These are phyloP conservation scores for Dinothrombium tinctorium DNA, from an alignment of 1,140 invertebrate species.

Conservation along the genomic window DNA sequence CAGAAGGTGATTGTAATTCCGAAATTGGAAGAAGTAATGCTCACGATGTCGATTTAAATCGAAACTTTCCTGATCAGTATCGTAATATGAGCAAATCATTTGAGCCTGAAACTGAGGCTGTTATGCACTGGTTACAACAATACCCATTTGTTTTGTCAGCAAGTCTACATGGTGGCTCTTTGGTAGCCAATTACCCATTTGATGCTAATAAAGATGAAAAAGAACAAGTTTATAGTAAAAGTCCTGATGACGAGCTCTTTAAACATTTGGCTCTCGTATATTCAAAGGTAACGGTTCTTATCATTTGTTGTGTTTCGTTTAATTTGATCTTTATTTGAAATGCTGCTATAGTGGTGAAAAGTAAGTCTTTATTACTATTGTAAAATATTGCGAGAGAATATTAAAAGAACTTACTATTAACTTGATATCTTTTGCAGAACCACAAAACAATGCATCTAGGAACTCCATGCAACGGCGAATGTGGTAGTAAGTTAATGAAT, in stretches of 20 bases:
- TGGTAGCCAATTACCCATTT: slow-evolving; percentile 76
- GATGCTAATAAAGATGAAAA: slow-evolving; percentile 36
- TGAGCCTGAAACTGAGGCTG: slow-evolving; percentile 63
- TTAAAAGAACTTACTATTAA: slow-evolving; percentile 9
- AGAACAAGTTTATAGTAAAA: slow-evolving; percentile 22
- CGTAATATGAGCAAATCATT: slow-evolving; percentile 33
- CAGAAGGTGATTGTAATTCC: slow-evolving; percentile 37
- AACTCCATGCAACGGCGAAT: slow-evolving; percentile 32
- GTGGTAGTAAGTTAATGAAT: slow-evolving; percentile 16
- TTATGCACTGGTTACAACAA: slow-evolving; percentile 68
- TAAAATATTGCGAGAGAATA: too few species aligned
- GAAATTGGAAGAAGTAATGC: slow-evolving; percentile 50
- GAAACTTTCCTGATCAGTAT: slow-evolving; percentile 90
- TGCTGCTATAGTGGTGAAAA: too few species aligned
- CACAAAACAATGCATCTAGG: slow-evolving; percentile 60
- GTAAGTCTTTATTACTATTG: too few species aligned
- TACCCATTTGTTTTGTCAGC: slow-evolving; percentile 85
- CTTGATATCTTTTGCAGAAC: slow-evolving; percentile 25
- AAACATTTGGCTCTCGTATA: slow-evolving; percentile 54
- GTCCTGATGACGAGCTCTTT: slow-evolving; percentile 66
- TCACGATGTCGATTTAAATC: slow-evolving; percentile 63
- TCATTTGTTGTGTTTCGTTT: not conserved
- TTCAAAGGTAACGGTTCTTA: slow-evolving; percentile 31
- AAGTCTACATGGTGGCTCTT: slow-evolving; percentile 78
- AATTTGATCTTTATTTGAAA: not conserved